phyloP scores from a whole-genome alignment of 2,797 vertebrate genomes.

The Falco berigora region DNA sequence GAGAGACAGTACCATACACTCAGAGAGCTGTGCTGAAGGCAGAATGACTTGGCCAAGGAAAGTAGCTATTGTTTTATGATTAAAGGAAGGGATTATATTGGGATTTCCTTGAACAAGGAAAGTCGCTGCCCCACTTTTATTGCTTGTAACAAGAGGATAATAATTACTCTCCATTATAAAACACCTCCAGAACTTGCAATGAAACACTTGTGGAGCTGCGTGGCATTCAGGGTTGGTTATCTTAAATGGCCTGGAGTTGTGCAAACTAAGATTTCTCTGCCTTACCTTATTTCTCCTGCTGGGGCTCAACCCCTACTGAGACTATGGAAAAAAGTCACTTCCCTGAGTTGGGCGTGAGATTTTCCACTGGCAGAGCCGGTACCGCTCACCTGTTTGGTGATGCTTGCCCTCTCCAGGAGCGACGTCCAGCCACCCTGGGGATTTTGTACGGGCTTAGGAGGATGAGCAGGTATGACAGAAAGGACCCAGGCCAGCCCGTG shows the following conservation, averaged over 20 bases:
- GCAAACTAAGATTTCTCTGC: background rate
- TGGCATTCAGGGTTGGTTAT: background rate
- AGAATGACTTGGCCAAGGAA: background rate
- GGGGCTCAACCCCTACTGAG: background rate
- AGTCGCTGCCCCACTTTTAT: slow-evolving; percentile 38
- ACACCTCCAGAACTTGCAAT: background rate
- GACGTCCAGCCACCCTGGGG: rapidly evolving
- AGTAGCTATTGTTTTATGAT: slow-evolving; percentile 54
- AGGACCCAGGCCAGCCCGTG: background rate
- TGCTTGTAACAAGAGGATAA: slow-evolving; percentile 33
- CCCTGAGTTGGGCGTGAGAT: rapidly evolving
- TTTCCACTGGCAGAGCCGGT: background rate
- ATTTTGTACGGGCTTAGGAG: background rate
- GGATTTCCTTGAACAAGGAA: slow-evolving; percentile 53
- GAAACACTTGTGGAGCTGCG: background rate
- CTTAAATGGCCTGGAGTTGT: background rate
- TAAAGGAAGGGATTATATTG: slow-evolving; percentile 53
- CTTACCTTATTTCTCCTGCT: background rate
- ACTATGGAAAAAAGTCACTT: background rate
- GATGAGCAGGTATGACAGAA: background rate
- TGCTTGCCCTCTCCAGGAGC: rapidly evolving
- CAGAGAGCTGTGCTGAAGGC: background rate
- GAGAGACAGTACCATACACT: background rate
- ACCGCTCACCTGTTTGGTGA: background rate
- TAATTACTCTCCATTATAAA: slow-evolving; percentile 33